phyloP scores from a whole-genome alignment of 2,888 invertebrate species.

The Brassicogethes aeneus region DNA sequence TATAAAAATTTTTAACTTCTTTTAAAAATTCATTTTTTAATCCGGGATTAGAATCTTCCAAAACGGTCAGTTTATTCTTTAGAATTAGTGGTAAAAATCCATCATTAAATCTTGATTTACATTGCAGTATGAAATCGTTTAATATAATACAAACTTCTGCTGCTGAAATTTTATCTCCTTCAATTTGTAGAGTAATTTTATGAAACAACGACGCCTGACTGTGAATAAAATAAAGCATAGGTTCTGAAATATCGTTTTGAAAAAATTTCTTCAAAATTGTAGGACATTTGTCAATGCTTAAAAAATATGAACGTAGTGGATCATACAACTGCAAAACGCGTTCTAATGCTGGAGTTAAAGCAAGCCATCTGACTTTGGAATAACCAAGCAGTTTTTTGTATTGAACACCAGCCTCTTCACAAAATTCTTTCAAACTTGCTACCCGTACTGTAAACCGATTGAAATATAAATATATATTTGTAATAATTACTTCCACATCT shows the following conservation, averaged over 20 bases:
- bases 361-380: too few relatives aligned
- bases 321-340: too few relatives aligned
- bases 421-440: too few relatives aligned
- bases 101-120: constrained; percentile 15
- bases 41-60: constrained; percentile 13
- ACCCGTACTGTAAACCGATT: too few relatives aligned
- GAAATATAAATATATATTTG: too few relatives aligned
- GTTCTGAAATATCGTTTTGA: constrained; percentile 19
- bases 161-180: constrained; percentile 16
- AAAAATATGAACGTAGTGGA: too few relatives aligned
- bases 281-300: constrained; percentile 23
- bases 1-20: constrained; percentile 11
- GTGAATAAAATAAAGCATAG: constrained; percentile 21
- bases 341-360: too few relatives aligned
- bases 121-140: constrained; percentile 16
- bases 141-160: constrained; percentile 17
- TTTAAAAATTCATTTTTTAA: constrained; percentile 7
- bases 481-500: too few relatives aligned
- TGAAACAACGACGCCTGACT: constrained; percentile 20
- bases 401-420: too few relatives aligned
- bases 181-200: constrained; percentile 9
- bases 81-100: constrained; percentile 10
- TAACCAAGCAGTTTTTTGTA: too few relatives aligned
- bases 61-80: constrained; percentile 11
- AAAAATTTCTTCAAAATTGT: constrained; percentile 22